Evolutionary conservation across 2,797 vertebrate species (phyloP), one percentile per base, ranked within the genome.

Genomic region (Acanthurus tractus): DNA sequence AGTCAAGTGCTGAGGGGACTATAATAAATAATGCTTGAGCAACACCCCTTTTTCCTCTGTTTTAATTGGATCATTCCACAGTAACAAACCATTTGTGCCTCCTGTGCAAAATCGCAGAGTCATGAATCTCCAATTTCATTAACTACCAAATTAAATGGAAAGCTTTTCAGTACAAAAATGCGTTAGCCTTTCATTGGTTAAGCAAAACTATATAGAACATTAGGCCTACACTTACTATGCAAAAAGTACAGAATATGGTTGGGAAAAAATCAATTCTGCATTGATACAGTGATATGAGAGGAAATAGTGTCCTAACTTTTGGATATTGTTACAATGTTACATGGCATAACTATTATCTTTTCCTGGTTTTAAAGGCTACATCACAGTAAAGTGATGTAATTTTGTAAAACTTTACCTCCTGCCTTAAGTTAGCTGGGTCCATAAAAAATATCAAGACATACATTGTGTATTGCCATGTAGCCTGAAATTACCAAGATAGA

Each of bases 31-130:
- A 70, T 66, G 82, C 56, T 64, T 55, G 54, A 83, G 65, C 42
- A 79, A 70, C 62, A 70, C 56, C 64, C 72, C 57, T 78, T 85
- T 84, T 75, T 55, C 49, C 69, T 67, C 46, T 6, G 22, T 81
- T 87, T 85, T 86, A 71, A 85, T 63, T 81, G 49, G 69, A 71
- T 81, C 74, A 82, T 29, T 29, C 46, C 20, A 59, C 62, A 77
- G 64, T 66, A 75, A 72, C 63, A 79, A 85, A 59, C 46, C 7
- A 58, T 67, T 69, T 76, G 34, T 82, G 57, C 76, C 77, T 82
- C 89, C 71, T 82, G 67, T 75, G 65, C 58, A 63, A 76, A 86
- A 73, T n/a, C 66, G 59, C 18, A 80, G 83, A 84, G 61, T 71
- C 49, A 71, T 79, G 58, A 79, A 88, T 88, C 64, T 72, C 68